phyloP scores from a whole-genome alignment of 2,113 vertebrate genomes.

The Corythornis vintsioides region DNA sequence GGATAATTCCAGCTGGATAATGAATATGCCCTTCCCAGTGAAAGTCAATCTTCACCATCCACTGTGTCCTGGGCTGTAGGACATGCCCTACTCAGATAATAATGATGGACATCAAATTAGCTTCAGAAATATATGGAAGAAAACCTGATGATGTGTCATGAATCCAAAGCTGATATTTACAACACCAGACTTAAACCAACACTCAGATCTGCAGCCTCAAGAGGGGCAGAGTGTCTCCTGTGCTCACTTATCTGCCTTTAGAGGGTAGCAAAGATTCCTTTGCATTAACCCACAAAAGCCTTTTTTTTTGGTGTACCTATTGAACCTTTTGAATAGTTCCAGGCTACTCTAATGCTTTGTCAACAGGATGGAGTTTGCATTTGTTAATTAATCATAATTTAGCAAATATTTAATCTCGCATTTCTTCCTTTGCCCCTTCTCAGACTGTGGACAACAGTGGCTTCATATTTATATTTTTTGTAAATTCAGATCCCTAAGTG shows the following conservation, averaged over 20 bases:
- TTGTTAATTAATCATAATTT: neutral
- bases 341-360: neutral
- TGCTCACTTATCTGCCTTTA: neutral
- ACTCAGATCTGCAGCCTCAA: neutral
- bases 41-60: constrained; percentile 57
- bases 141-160: neutral
- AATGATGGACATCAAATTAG: constrained; percentile 54
- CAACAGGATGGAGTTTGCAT: neutral
- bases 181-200: neutral
- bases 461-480: neutral
- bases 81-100: constrained; percentile 38
- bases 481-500: neutral
- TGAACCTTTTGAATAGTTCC: neutral
- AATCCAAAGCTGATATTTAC: neutral
- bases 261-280: neutral
- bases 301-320: neutral
- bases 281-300: neutral
- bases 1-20: constrained; percentile 35
- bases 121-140: neutral
- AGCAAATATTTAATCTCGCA: neutral
- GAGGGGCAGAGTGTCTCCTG: neutral
- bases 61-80: constrained; percentile 45
- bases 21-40: constrained; percentile 27
- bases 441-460: neutral
- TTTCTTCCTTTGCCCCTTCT: neutral